Evolutionary conservation across 2,797 vertebrate species (phyloP).

Genomic region (Etheostoma nigrum): DNA sequence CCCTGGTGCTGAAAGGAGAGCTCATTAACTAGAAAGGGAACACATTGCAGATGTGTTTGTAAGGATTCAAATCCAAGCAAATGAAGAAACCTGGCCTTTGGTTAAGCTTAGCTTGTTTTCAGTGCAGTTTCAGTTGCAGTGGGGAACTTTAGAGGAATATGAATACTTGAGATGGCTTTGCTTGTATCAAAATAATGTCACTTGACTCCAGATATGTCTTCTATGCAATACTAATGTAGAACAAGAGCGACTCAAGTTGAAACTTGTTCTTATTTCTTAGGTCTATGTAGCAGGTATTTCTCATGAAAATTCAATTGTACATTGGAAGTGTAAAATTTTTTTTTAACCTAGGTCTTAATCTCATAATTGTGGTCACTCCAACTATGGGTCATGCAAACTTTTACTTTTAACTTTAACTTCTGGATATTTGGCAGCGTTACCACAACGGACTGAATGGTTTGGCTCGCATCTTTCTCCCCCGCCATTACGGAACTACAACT

Average conservation of each 20-base stretch:
- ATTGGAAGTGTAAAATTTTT: no score
- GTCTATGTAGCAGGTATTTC: neutral
- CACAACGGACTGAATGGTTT: no score
- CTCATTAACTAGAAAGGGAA: constrained; percentile 56
- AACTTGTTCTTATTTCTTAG: neutral
- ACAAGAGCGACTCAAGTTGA: neutral
- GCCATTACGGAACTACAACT: no score
- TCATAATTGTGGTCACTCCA: no score
- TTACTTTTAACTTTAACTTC: no score
- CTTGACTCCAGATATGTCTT: neutral
- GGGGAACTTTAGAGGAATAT: constrained; percentile 5
- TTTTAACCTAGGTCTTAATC: no score
- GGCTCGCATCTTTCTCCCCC: no score
- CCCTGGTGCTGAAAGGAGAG: constrained; percentile 61
- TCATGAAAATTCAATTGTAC: no score
- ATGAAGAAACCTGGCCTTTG: constrained; percentile 2
- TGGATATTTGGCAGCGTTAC: no score
- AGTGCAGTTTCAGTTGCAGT: neutral
- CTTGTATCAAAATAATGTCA: neutral
- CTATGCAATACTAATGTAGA: neutral
- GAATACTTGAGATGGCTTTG: neutral
- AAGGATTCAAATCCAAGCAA: constrained; percentile 4
- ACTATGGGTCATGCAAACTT: no score
- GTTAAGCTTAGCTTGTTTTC: constrained; percentile 9
- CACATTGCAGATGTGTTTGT: constrained; percentile 27